Base-by-base conservation (phyloP, 2,888 invertebrate genomes). In the Piscicola geometra region DNA sequence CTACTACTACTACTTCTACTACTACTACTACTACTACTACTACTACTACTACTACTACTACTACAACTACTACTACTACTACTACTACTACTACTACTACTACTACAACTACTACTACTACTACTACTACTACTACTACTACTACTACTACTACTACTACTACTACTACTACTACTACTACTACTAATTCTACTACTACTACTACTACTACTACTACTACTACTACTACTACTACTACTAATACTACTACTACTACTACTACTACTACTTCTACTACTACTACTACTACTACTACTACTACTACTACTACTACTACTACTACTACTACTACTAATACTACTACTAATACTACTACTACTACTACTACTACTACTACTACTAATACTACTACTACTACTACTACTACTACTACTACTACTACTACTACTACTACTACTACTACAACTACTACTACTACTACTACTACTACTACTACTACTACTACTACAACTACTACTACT, bases 51-150 rank as follows among this genome's bases (percentile, higher is more conserved):
- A 9, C 67, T 67, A 67, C 67, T 67, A 67, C 67, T 67, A 67
- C 67, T 67, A 67, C 67, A 21, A 67, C 67, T 67, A 67, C 67
- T 67, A 67, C 67, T 67, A 67, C 67, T 67, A 67, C 67, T 67
- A 67, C 67, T 67, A 67, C 67, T 67, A 67, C 67, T 67, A 67
- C 67, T 67, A 67, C 67, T 67, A 67, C 67, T 67, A 67, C 67
- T 67, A 67, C 67, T 67, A 67, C 67, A 21, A 67, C 67, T 67
- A 68, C 69, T 68, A 0, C 9, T 0, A 33, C 18, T 68, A 9
- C 18, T 68, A 68, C 32, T 2, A 68, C 32, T 2, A 35, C 32
- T 68, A 68, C 32, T 3, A 68, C 35, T 68, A 68, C 69, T 68
- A 68, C 9, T 68, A 68, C 68, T 68, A 9, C 68, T 68, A 33